Evolutionary conservation across 2,888 invertebrate genomes (phyloP), one percentile per base, ranked within the genome.

Genomic region (Epistrophella euchroma): DNA sequence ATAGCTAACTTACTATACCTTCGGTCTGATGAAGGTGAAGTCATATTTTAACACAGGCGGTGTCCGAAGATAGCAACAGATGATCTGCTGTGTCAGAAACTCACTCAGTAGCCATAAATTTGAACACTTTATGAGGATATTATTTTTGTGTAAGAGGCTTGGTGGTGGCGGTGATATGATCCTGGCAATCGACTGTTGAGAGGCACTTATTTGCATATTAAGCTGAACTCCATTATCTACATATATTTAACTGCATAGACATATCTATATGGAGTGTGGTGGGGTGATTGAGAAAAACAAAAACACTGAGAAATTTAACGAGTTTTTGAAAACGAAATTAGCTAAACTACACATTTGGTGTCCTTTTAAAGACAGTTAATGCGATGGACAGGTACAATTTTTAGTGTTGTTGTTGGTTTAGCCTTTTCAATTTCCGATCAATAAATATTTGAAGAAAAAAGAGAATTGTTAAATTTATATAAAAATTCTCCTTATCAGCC

Each of bases 61-160:
- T 81, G 77, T 76, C 68, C 81, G 72, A 45, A 71, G 79, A 84
- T 64, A 32, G 66, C 74, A 71, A 70, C 77, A 74, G 86, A 82
- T 86, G 86, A 86, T 86, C 74, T 86, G 77, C 64, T 64, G 86
- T 86, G 86, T 86, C 86, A 86, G 74, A 86, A 82, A 82, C 78
- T 71, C 77, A 82, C 64, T 81, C 71, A 50, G 40, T 56, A 52
- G 58, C 77, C 43, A 86, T 86, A 86, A 86, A 78, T 64, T 86
- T 32, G 13, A 71, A 58, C 71, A 78, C 50, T 86, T 86, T 78
- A 86, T 62, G 82, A 52, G 78, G 70, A 74, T 74, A 58, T 71
- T 82, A 58, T 71, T 78, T 28, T 28, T 28, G 4, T 58, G 45
- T 77, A 68, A 25, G 64, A 43, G 60, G 35, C 45, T 56, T 76